These are phyloP conservation scores for Anoplius nigerrimus DNA, from an alignment of 2,888 invertebrate species.

Conservation along the genomic window DNA sequence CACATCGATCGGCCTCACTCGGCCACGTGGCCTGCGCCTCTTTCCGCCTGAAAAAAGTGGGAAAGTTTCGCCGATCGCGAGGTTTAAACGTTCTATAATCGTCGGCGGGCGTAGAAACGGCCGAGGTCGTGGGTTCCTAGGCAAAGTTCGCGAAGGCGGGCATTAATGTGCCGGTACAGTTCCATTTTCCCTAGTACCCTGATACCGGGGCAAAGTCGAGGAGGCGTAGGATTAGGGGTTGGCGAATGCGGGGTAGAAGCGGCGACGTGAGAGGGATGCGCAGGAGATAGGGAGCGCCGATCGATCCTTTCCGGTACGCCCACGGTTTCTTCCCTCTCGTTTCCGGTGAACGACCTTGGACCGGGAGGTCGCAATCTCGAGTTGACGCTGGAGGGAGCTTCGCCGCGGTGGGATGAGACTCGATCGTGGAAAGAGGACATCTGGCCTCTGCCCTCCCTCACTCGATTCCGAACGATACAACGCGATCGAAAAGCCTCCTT, in stretches of 20 bases:
- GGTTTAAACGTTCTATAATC: no score
- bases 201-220: slow-evolving; percentile 3
- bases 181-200: slow-evolving; percentile 5
- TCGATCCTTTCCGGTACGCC: slow-evolving; percentile 49
- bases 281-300: slow-evolving; percentile 46
- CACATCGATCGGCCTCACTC: no score
- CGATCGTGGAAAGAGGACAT: neutral
- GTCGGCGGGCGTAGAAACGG: no score
- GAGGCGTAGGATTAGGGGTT: slow-evolving; percentile 33
- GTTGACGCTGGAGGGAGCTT: neutral
- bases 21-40: no score
- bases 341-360: slow-evolving; percentile 39
- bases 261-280: slow-evolving; percentile 31
- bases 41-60: no score
- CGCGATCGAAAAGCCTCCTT: no score
- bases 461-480: no score
- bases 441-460: neutral
- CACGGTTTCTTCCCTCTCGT: slow-evolving; percentile 36
- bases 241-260: slow-evolving; percentile 40
- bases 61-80: no score
- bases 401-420: no score
- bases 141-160: neutral
- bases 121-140: neutral
- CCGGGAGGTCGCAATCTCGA: slow-evolving; percentile 18
- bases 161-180: neutral